Conservation (phyloP, 2,113 vertebrate genomes). For the Noctilio leporinus region DNA sequence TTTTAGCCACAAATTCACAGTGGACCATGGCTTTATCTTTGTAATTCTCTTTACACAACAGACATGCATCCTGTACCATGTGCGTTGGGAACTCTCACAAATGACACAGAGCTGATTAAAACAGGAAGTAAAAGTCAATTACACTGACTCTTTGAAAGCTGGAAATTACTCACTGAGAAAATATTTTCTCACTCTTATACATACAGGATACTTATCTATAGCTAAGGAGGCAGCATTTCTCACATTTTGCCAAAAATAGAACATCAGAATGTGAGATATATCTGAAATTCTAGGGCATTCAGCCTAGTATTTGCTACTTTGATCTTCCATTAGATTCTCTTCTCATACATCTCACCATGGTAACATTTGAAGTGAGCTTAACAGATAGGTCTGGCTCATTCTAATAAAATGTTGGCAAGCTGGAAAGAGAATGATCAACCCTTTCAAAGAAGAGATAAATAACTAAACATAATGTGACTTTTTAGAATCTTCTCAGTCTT, state of each 20-base stretch:
- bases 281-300: not conserved
- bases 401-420: not conserved
- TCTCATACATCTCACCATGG: not conserved
- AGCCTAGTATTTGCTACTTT: not conserved
- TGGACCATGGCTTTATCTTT: not conserved
- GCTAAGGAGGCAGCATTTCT: not conserved
- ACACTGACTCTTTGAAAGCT: not conserved
- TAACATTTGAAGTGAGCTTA: not conserved
- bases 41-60: not conserved
- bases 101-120: not conserved
- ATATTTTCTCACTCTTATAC: not conserved
- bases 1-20: not conserved
- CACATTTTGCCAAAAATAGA: not conserved
- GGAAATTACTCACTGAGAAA: not conserved
- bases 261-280: not conserved
- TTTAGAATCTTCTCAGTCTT: not conserved
- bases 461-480: not conserved
- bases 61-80: not conserved
- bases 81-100: not conserved
- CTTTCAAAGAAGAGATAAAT: not conserved
- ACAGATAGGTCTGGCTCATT: constrained; percentile 19
- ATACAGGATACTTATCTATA: not conserved
- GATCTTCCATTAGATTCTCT: not conserved
- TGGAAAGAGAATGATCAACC: not conserved
- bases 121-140: not conserved